These are phyloP conservation scores for Hemicentrotus pulcherrimus DNA, from an alignment of 35 echinoderm and acorn worm genomes.

Conservation along the genomic window DNA sequence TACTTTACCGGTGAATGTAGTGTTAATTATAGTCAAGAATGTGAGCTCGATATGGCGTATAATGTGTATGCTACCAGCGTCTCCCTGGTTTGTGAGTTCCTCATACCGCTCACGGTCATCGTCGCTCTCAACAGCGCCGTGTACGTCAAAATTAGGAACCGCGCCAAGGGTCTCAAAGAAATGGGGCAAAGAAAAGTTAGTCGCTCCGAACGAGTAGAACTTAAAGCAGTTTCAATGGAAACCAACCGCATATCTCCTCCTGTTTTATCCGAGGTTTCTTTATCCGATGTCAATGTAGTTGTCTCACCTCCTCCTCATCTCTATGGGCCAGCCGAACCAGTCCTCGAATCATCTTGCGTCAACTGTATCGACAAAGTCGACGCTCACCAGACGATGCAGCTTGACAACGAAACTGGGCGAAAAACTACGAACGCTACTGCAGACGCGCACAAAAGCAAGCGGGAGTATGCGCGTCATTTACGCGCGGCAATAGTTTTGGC, in stretches of 20 bases:
- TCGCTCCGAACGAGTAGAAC: not conserved
- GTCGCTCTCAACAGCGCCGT: constrained; percentile 54
- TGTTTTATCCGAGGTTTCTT: not conserved
- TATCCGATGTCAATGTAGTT: not conserved
- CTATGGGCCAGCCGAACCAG: not conserved
- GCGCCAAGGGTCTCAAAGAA: constrained; percentile 47
- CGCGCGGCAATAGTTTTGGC: constrained; percentile 60
- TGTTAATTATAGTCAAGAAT: constrained; percentile 48
- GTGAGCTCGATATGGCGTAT: constrained; percentile 62
- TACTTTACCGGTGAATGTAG: not conserved
- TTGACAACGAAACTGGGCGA: not conserved
- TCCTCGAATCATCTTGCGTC: not conserved
- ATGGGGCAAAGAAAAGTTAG: not conserved
- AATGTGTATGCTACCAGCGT: constrained; percentile 35
- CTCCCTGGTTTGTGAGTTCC: constrained; percentile 55
- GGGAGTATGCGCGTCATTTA: constrained; percentile 51
- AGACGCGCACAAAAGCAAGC: not conserved
- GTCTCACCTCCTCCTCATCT: not conserved
- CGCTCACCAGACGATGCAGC: not conserved
- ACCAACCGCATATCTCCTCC: not conserved
- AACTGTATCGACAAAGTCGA: not conserved
- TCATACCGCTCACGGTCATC: constrained; percentile 61
- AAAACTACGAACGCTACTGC: not conserved
- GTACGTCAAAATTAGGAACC: constrained; percentile 63
- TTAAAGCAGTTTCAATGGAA: not conserved